phyloP scores from a whole-genome alignment of 1,140 invertebrate species.

The Microplitis mediator region DNA sequence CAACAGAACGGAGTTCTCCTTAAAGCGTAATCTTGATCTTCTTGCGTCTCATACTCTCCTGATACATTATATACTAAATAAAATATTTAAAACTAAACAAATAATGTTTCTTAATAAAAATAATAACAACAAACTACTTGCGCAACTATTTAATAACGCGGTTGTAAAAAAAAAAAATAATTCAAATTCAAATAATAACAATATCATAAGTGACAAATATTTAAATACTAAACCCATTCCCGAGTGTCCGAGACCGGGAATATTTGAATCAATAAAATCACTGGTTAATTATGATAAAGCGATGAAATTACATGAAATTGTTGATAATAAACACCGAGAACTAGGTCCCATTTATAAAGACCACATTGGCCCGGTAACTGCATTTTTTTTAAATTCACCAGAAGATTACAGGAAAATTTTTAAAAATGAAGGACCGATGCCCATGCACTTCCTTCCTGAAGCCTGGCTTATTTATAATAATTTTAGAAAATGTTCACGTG shows the following conservation, averaged over 20 bases:
- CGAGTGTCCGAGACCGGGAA: slow-evolving; percentile 48
- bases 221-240: slow-evolving; percentile 40
- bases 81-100: too few species aligned
- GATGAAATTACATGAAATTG: slow-evolving; percentile 71
- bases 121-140: too few species aligned
- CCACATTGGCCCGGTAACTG: slow-evolving; percentile 68
- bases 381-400: slow-evolving; percentile 75
- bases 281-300: slow-evolving; percentile 51
- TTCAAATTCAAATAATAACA: too few species aligned
- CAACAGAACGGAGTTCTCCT: too few species aligned
- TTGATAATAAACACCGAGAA: slow-evolving; percentile 73
- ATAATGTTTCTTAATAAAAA: too few species aligned
- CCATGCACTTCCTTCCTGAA: slow-evolving; percentile 79
- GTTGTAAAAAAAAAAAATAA: too few species aligned
- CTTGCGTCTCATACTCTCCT: too few species aligned
- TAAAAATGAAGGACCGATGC: slow-evolving; percentile 77
- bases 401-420: slow-evolving; percentile 75
- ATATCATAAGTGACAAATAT: too few species aligned
- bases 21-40: too few species aligned
- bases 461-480: slow-evolving; percentile 83
- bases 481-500: slow-evolving; percentile 71
- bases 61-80: too few species aligned
- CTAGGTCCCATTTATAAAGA: slow-evolving; percentile 79
- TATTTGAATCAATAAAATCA: slow-evolving; percentile 54
- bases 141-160: too few species aligned